phyloP scores from a whole-genome alignment of 2,797 vertebrate genomes.

The Gouania willdenowi region DNA sequence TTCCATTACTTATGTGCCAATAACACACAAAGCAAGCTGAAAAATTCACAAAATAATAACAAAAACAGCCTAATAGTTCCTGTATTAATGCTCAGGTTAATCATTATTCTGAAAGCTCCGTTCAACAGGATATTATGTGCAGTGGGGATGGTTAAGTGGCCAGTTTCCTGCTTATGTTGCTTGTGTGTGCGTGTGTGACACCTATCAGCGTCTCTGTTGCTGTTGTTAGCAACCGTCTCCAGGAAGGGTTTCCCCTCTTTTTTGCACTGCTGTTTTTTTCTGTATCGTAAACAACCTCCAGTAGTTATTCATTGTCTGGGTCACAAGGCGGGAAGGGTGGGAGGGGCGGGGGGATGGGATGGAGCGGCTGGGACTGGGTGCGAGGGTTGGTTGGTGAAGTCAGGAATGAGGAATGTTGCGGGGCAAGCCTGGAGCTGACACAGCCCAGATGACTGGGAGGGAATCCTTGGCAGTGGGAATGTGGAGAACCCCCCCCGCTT shows the following conservation, averaged over 20 bases:
- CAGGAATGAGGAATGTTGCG: constrained; percentile 76
- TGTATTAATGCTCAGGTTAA: background rate
- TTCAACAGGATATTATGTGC: constrained; percentile 7
- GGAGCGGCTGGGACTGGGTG: background rate
- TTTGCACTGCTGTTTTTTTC: constrained; percentile 29
- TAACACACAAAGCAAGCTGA: too few relatives aligned
- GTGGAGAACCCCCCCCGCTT: constrained; percentile 78
- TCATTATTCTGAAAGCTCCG: constrained; percentile 1
- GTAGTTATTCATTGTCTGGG: constrained; percentile 75
- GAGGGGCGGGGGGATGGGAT: constrained; percentile 9
- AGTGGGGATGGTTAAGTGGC: constrained; percentile 5
- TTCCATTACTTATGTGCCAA: too few relatives aligned
- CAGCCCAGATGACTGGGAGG: constrained; percentile 76
- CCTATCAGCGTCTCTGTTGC: constrained; percentile 23
- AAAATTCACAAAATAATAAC: too few relatives aligned
- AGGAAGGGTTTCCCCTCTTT: constrained; percentile 79
- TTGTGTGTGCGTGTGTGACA: constrained; percentile 30
- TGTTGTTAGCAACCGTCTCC: constrained; percentile 79
- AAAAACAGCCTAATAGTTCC: too few relatives aligned
- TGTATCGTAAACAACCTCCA: constrained; percentile 72
- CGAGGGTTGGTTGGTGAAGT: constrained; percentile 59
- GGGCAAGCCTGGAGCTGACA: constrained; percentile 72
- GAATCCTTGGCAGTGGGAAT: constrained; percentile 80
- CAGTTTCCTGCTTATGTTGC: constrained; percentile 42
- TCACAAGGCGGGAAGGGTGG: constrained; percentile 12